These are phyloP conservation scores for Gryllus longicercus DNA, from an alignment of 2,888 invertebrate species.

Conservation along the genomic window DNA sequence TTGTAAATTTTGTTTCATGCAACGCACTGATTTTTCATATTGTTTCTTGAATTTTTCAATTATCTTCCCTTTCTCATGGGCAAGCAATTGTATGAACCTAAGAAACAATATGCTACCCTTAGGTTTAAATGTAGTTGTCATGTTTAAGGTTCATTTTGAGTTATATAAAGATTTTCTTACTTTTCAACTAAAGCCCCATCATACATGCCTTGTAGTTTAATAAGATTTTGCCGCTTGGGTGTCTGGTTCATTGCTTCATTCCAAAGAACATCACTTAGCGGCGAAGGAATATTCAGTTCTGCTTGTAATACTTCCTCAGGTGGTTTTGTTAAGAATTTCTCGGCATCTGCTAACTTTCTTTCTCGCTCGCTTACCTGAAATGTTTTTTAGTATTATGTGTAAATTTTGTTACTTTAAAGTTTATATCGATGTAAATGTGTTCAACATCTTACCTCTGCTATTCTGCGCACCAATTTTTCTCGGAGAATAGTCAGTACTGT, in stretches of 20 bases:
- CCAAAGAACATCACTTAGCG: not conserved
- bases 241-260: not conserved
- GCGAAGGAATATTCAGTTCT: not conserved
- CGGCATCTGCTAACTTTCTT: not conserved
- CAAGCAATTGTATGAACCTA: not conserved
- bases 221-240: not conserved
- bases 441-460: conserved; percentile 19
- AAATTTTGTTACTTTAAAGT: too few species aligned
- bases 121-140: too few species aligned
- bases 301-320: not conserved
- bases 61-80: not conserved
- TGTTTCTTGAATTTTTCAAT: conserved; percentile 1
- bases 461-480: conserved; percentile 4
- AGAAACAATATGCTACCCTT: not conserved
- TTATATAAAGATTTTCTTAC: not conserved
- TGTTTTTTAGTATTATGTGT: too few species aligned
- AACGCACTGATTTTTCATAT: not conserved
- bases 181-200: not conserved
- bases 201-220: not conserved
- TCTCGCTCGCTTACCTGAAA: not conserved
- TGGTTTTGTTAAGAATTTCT: not conserved
- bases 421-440: not conserved
- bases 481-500: conserved; percentile 21
- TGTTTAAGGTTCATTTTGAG: too few species aligned
- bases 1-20: not conserved